Evolutionary conservation across 2,888 invertebrate genomes (phyloP), one percentile per base, ranked within the genome.

Genomic region (Theristus sp.): DNA sequence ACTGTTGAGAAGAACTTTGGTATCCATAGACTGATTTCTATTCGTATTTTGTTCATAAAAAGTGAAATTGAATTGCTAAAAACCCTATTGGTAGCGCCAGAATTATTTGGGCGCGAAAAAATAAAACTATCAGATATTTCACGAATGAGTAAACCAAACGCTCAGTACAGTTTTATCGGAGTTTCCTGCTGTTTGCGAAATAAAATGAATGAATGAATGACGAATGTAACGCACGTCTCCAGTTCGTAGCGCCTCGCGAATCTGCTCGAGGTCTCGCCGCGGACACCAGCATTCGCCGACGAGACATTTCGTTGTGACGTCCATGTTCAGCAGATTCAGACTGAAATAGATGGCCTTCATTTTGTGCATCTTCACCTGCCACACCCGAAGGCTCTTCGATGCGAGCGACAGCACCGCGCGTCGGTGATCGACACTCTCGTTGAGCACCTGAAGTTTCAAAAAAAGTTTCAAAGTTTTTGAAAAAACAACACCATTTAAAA

Each of bases 241-340:
- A 60, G 89, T 81, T 62, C 89, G 81, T 55, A 94, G 77, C 0
- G 93, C 91, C 67, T 87, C 78, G 72, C 90, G 89, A 60, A 96
- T 90, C 22, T 86, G 86, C 76, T 89, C 87, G 73, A 89, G 77
- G 71, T 90, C 89, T 60, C 84, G 77, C 1, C 85, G 84, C 17
- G 88, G 94, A 71, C 87, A 88, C 94, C 88, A 98, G 76, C 94
- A 93, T 78, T 98, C 96, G 20, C 93, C 96, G 72, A 98, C 94
- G 69, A 96, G 81, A 78, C 94, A 96, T 77, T 98, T 98, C 78
- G 94, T 91, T 0, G 96, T 98, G 20, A 98, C 94, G 75, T 98
- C 96, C 81, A 98, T 80, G 76, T 93, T 96, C 81, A 96, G 94
- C 74, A 94, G 81, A 80, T 98, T 98, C 72, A 98, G 78, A 0